A percentile compares a stretch with the other conserved stretches of the same genome.
Conservation (phyloP, 1,140 invertebrate genomes). For the Notospermus geniculatus region DNA sequence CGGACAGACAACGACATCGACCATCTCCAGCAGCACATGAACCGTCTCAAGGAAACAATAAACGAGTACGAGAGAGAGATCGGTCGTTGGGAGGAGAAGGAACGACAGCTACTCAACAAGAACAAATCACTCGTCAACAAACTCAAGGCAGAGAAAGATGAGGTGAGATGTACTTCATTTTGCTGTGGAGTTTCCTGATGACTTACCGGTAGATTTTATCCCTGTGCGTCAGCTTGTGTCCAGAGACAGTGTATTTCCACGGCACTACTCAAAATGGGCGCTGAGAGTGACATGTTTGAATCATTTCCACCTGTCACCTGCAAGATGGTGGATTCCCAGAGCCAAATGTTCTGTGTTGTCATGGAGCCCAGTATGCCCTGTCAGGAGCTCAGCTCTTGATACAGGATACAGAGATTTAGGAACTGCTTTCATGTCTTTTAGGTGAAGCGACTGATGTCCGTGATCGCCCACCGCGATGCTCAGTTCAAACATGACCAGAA, state of each 20-base stretch:
- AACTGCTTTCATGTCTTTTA: background rate
- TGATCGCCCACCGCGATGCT: constrained; percentile 38
- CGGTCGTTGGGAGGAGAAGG: constrained; percentile 37
- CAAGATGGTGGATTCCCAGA: background rate
- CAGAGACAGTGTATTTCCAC: background rate
- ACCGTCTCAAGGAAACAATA: constrained; percentile 30
- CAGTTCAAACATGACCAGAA: constrained; percentile 50
- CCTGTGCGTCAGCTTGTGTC: background rate
- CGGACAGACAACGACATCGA: constrained; percentile 34
- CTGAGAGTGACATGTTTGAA: background rate
- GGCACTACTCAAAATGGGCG: background rate
- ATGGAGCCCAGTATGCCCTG: background rate
- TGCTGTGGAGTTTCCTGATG: background rate
- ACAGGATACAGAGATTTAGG: background rate
- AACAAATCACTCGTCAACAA: constrained; percentile 34
- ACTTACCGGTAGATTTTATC: background rate
- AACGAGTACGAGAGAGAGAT: constrained; percentile 34
- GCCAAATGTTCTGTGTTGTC: background rate
- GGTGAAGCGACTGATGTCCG: constrained; percentile 39
- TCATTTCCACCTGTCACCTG: background rate
- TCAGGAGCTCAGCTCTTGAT: background rate
- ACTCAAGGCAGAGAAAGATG: constrained; percentile 48
- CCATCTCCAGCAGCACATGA: constrained; percentile 32
- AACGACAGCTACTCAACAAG: constrained; percentile 36
- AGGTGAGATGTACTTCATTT: constrained; percentile 29